These are phyloP conservation scores for Meloe dianella DNA, from an alignment of 2,888 invertebrate species.

Conservation along the genomic window DNA sequence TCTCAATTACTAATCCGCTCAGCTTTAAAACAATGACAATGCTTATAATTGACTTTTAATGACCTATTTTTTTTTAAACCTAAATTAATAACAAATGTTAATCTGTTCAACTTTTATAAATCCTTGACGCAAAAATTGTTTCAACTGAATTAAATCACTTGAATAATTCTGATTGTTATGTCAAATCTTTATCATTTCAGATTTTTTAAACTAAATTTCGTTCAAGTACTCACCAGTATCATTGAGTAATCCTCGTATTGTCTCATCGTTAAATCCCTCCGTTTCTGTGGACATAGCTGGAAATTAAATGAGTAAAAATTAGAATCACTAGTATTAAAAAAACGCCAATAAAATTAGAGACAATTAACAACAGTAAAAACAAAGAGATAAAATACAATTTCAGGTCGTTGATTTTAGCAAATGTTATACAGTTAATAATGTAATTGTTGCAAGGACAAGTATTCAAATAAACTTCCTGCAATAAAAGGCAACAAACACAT, in stretches of 20 bases:
- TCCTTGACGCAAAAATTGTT: too few species aligned
- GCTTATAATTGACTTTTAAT: too few species aligned
- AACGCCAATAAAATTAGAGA: neutral
- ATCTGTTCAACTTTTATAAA: too few species aligned
- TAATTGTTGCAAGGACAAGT: slow-evolving; percentile 1
- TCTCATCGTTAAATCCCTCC: slow-evolving; percentile 67
- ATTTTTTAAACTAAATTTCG: neutral
- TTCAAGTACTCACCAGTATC: slow-evolving; percentile 63
- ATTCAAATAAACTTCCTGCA: slow-evolving; percentile 5
- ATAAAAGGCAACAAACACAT: neutral
- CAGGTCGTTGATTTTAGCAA: slow-evolving; percentile 2
- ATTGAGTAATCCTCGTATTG: slow-evolving; percentile 67
- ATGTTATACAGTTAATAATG: neutral
- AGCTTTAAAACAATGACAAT: too few species aligned
- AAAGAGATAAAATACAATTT: neutral
- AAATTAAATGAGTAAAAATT: slow-evolving; percentile 45
- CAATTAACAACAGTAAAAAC: neutral
- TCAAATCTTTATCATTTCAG: neutral
- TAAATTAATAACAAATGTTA: too few species aligned
- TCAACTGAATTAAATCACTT: neutral
- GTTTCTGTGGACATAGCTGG: slow-evolving; percentile 70
- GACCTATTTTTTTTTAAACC: too few species aligned
- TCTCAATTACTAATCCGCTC: too few species aligned
- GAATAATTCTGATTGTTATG: neutral
- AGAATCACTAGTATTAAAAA: neutral